Evolutionary conservation across 2,888 invertebrate species (phyloP).

Genomic region (Orthonevra nobilis): DNA sequence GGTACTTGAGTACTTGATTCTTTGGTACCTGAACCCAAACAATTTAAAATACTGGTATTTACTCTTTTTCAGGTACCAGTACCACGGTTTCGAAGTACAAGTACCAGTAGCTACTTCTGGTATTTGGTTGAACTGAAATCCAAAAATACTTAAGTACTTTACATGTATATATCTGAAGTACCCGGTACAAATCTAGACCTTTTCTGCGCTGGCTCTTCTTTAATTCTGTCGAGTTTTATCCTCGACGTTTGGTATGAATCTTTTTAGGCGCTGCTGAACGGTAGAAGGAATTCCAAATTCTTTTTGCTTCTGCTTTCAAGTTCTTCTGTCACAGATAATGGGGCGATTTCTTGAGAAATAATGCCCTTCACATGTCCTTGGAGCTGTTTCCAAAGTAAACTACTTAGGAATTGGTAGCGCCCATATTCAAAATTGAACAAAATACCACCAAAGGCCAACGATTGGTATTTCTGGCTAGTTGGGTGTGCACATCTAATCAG

Average conservation of each 20-base stretch:
- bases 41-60: too few relatives aligned
- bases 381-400: not conserved
- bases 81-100: too few relatives aligned
- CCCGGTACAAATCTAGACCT: not conserved
- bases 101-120: too few relatives aligned
- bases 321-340: not conserved
- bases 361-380: not conserved
- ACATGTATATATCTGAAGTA: too few relatives aligned
- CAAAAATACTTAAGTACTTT: too few relatives aligned
- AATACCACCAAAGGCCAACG: not conserved
- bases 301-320: not conserved
- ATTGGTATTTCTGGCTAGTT: too few relatives aligned
- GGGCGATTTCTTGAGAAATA: not conserved
- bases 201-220: not conserved
- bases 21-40: too few relatives aligned
- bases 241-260: not conserved
- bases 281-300: not conserved
- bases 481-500: not conserved
- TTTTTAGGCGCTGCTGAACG: not conserved
- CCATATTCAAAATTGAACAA: not conserved
- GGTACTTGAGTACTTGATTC: too few relatives aligned
- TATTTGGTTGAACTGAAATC: too few relatives aligned
- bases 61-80: too few relatives aligned
- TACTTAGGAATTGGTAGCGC: not conserved
- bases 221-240: not conserved